These are phyloP conservation scores for Caenorhabditis imperialis DNA, from an alignment of 2,888 invertebrate species.

Conservation along the genomic window DNA sequence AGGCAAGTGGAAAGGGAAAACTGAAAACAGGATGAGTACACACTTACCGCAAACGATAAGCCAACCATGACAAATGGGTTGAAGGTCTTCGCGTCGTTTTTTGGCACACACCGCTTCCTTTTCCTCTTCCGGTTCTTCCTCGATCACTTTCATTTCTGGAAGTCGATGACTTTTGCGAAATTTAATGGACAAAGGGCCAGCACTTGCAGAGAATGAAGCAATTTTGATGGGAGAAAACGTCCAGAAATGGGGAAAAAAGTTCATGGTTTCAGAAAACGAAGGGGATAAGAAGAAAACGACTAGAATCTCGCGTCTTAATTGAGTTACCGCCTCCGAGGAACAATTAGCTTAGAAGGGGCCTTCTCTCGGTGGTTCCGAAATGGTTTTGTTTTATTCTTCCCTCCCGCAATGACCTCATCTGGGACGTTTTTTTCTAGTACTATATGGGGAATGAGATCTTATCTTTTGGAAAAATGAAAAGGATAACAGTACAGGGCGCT, in stretches of 20 bases:
- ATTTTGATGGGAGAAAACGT: not conserved
- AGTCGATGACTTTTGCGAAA: not conserved
- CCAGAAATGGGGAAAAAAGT: constrained; percentile 6
- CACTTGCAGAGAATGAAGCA: too few species aligned
- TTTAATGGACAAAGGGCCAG: not conserved
- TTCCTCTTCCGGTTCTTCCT: constrained; percentile 43
- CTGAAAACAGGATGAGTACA: constrained; percentile 5
- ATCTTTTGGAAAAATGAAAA: too few species aligned
- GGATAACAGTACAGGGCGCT: too few species aligned
- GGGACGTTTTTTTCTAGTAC: too few species aligned
- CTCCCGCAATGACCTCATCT: too few species aligned
- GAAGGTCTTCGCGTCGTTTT: constrained; percentile 32
- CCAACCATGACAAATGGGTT: constrained; percentile 55
- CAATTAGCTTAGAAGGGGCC: constrained; percentile 35
- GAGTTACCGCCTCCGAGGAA: constrained; percentile 49
- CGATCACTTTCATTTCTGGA: constrained; percentile 35
- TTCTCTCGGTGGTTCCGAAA: constrained; percentile 29
- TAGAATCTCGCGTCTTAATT: constrained; percentile 48
- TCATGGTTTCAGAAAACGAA: not conserved
- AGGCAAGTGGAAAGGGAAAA: constrained; percentile 3
- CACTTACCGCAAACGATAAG: constrained; percentile 57
- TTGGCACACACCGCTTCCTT: constrained; percentile 19
- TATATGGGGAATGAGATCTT: too few species aligned
- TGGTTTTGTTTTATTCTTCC: constrained; percentile 30
- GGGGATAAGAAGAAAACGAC: constrained; percentile 4